Percentiles rank a stretch among this genome's conserved stretches.
Conservation (phyloP, 2,113 vertebrate genomes). For the Colistium nudipinnis region DNA sequence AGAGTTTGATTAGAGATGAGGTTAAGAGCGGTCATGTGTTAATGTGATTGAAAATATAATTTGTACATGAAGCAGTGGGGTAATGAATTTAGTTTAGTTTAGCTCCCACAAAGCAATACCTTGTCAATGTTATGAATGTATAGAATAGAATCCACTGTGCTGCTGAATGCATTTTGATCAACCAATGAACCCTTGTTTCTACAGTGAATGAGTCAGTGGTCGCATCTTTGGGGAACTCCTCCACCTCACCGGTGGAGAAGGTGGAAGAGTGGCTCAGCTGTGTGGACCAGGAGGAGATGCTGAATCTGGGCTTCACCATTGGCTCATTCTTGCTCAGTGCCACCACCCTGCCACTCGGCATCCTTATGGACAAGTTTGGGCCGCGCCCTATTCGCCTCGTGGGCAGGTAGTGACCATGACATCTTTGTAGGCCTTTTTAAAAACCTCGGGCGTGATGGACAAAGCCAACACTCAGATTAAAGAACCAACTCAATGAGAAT, state of each 20-base stretch:
- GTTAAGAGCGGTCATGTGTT: no score
- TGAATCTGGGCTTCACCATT: slow-evolving; percentile 91
- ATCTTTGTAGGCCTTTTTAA: no score
- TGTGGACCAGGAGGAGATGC: slow-evolving; percentile 88
- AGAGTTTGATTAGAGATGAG: no score
- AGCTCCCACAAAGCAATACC: no score
- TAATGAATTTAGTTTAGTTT: no score
- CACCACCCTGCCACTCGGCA: slow-evolving; percentile 88
- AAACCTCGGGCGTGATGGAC: background rate
- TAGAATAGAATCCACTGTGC: no score
- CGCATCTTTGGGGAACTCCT: slow-evolving; percentile 36
- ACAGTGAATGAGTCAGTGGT: slow-evolving; percentile 63
- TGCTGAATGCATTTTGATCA: no score
- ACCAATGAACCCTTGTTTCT: background rate
- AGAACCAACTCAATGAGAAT: background rate
- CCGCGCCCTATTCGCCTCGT: slow-evolving; percentile 87
- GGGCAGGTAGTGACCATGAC: slow-evolving; percentile 83
- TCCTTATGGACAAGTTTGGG: slow-evolving; percentile 91
- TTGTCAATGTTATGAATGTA: no score
- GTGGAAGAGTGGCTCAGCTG: slow-evolving; percentile 75
- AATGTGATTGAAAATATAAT: no score
- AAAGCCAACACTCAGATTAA: background rate
- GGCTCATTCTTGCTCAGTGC: slow-evolving; percentile 92
- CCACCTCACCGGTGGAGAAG: background rate
- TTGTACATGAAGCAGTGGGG: no score